Conservation (phyloP, 1,140 invertebrate species). For the Leptinotarsa texana region DNA sequence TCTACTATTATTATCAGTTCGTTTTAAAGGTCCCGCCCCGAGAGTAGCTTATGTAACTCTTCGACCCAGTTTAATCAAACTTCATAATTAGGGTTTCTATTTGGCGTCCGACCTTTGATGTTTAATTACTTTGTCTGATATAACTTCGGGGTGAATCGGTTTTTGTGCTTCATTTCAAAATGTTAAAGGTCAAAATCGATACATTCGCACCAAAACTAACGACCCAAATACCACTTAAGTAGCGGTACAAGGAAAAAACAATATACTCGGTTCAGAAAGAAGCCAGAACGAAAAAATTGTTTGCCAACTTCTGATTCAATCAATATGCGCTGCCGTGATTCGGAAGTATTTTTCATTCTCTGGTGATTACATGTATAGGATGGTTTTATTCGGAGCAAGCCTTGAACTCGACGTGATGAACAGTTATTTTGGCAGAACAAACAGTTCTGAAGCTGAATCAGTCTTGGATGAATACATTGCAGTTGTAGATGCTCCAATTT, state of each 20-base stretch:
- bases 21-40: neutral
- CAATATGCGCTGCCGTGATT: neutral
- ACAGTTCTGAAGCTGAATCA: too few species aligned
- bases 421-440: too few species aligned
- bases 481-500: too few species aligned
- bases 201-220: slow-evolving; percentile 5
- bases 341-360: neutral
- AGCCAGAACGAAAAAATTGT: neutral
- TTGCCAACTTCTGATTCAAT: neutral
- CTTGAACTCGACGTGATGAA: neutral
- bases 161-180: slow-evolving; percentile 1
- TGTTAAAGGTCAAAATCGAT: slow-evolving; percentile 14
- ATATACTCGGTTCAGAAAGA: neutral
- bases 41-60: neutral
- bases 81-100: slow-evolving; percentile 7
- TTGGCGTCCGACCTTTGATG: slow-evolving; percentile 15
- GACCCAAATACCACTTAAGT: slow-evolving; percentile 27
- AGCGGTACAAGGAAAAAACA: slow-evolving; percentile 21
- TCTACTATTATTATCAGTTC: too few species aligned
- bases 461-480: too few species aligned
- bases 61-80: slow-evolving; percentile 19
- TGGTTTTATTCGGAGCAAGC: neutral
- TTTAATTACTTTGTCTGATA: slow-evolving; percentile 9
- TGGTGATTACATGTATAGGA: slow-evolving; percentile 1
- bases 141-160: slow-evolving; percentile 11